phyloP scores from a whole-genome alignment of 1,140 invertebrate species.

The Ostrea denselamellosa region DNA sequence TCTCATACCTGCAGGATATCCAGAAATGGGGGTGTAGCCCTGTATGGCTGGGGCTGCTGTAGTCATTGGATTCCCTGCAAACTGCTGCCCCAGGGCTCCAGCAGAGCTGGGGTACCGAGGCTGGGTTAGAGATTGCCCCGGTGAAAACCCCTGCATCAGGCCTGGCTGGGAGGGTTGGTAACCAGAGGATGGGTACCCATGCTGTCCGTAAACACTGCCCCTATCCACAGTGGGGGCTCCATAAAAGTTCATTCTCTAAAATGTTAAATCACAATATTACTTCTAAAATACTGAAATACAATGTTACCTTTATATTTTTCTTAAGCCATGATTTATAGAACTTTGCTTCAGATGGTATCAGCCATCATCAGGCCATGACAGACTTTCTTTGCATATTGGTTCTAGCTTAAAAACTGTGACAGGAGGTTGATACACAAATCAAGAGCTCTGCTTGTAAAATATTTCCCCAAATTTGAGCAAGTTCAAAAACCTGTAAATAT shows the following conservation, averaged over 20 bases:
- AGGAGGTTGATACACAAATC: too few species aligned
- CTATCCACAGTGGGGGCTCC: conserved; percentile 45
- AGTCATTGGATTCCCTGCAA: conserved; percentile 23
- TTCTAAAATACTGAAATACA: too few species aligned
- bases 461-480: too few species aligned
- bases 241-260: conserved; percentile 46
- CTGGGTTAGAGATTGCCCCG: conserved; percentile 4
- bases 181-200: conserved; percentile 34
- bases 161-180: conserved; percentile 41
- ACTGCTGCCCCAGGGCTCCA: conserved; percentile 18
- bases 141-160: not conserved
- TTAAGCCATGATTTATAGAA: too few species aligned
- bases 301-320: too few species aligned
- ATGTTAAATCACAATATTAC: not conserved
- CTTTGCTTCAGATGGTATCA: too few species aligned
- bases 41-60: conserved; percentile 32
- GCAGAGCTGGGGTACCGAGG: conserved; percentile 22
- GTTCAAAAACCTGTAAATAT: too few species aligned
- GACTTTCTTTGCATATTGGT: too few species aligned
- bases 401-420: too few species aligned
- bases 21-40: not conserved
- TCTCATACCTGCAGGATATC: not conserved
- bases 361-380: too few species aligned
- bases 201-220: conserved; percentile 31
- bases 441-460: too few species aligned